These are phyloP conservation scores for Argynnis bischoffii DNA, from an alignment of 2,888 invertebrate species.

Conservation along the genomic window DNA sequence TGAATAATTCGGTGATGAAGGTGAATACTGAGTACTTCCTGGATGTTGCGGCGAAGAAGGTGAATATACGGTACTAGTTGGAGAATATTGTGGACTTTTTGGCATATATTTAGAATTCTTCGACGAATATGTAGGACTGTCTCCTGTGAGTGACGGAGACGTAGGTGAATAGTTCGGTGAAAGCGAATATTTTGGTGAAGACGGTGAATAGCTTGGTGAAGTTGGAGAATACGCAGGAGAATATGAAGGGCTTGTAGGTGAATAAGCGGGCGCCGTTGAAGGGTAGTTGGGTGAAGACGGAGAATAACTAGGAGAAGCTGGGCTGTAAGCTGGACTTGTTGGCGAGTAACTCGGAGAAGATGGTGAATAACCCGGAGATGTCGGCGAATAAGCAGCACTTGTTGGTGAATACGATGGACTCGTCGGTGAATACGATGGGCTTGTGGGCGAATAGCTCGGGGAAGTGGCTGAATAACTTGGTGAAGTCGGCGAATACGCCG, in stretches of 20 bases:
- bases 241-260: constrained; percentile 91
- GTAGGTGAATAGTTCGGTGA: constrained; percentile 93
- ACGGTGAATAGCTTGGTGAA: constrained; percentile 91
- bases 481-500: constrained; percentile 89
- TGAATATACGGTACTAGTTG: constrained; percentile 87
- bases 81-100: constrained; percentile 90
- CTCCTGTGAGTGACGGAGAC: constrained; percentile 89
- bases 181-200: constrained; percentile 91
- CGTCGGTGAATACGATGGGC: constrained; percentile 88
- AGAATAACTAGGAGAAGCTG: constrained; percentile 89
- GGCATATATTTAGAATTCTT: constrained; percentile 94
- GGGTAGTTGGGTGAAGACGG: constrained; percentile 92
- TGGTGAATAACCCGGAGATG: constrained; percentile 88
- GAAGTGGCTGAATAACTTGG: constrained; percentile 87
- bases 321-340: constrained; percentile 86
- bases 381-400: constrained; percentile 89
- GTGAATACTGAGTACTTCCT: constrained; percentile 88
- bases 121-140: constrained; percentile 92
- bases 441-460: constrained; percentile 88
- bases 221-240: constrained; percentile 91
- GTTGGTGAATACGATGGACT: constrained; percentile 87
- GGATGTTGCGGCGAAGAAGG: constrained; percentile 88
- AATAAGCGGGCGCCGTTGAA: constrained; percentile 90
- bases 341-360: constrained; percentile 93
- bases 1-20: constrained; percentile 86